Conservation (phyloP, 2,797 vertebrate genomes). For the Psittacula derbiana region DNA sequence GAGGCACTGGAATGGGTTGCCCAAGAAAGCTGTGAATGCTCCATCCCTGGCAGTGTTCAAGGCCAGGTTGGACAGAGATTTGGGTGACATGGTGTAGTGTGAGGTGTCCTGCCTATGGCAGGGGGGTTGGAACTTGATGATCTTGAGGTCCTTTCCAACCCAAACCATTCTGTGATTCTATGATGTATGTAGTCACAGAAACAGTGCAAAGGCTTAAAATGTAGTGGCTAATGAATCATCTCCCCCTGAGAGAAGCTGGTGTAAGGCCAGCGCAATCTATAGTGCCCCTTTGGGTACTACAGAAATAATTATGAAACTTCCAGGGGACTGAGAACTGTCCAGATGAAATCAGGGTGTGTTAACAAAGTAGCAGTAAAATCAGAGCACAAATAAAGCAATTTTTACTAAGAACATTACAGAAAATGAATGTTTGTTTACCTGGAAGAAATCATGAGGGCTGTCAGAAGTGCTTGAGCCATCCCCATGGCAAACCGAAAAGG, state of each 20-base stretch:
- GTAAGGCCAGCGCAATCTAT: accelerated
- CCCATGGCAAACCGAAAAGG: slow-evolving; percentile 90
- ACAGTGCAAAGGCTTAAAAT: not conserved
- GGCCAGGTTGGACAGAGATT: too few relatives aligned
- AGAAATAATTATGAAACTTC: not conserved
- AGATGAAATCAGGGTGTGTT: not conserved
- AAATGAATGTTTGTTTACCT: slow-evolving; percentile 79
- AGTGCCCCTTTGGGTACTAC: not conserved
- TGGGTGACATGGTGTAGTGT: too few relatives aligned
- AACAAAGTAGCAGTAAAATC: not conserved
- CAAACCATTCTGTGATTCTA: not conserved
- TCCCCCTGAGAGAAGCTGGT: not conserved
- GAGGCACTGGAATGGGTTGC: too few relatives aligned
- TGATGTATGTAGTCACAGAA: not conserved
- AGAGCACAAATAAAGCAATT: not conserved
- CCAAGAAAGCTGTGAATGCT: too few relatives aligned
- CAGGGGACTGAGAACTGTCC: not conserved
- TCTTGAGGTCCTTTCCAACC: too few relatives aligned
- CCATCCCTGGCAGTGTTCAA: too few relatives aligned
- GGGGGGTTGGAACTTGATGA: too few relatives aligned
- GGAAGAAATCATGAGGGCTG: slow-evolving; percentile 98
- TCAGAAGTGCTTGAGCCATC: slow-evolving; percentile 95
- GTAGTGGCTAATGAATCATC: not conserved
- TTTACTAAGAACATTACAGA: not conserved
- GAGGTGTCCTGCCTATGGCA: too few relatives aligned